These are phyloP conservation scores for Cataglyphis altisquamis DNA, from an alignment of 2,888 invertebrate genomes.

Conservation along the genomic window DNA sequence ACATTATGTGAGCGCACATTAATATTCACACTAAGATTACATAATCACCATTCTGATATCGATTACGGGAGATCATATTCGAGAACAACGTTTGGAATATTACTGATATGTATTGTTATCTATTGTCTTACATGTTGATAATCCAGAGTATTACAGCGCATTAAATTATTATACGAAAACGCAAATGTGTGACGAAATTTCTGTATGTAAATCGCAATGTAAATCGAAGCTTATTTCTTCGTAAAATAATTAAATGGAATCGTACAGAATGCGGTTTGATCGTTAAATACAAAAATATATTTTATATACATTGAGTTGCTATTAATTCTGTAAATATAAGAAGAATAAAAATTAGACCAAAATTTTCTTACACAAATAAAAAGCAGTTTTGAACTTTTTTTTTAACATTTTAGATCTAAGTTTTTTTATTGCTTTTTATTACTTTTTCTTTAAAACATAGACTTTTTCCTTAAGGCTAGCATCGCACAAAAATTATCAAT, in stretches of 20 bases:
- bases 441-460: background rate
- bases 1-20: constrained; percentile 20
- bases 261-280: background rate
- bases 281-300: background rate
- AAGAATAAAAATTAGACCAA: background rate
- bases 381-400: background rate
- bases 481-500: background rate
- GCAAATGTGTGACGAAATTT: background rate
- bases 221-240: background rate
- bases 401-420: background rate
- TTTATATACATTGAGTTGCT: background rate
- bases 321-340: background rate
- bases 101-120: background rate
- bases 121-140: constrained; percentile 10
- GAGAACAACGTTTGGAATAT: constrained; percentile 21
- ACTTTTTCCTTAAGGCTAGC: background rate
- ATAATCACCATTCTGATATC: constrained; percentile 34
- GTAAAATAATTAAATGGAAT: background rate
- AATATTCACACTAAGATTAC: constrained; percentile 47
- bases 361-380: background rate
- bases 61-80: constrained; percentile 39
- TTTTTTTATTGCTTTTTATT: background rate
- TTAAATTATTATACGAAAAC: background rate
- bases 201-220: background rate
- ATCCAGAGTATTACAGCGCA: background rate